Conservation (phyloP, 1,140 invertebrate species). For the Belonocnema kinseyi region DNA sequence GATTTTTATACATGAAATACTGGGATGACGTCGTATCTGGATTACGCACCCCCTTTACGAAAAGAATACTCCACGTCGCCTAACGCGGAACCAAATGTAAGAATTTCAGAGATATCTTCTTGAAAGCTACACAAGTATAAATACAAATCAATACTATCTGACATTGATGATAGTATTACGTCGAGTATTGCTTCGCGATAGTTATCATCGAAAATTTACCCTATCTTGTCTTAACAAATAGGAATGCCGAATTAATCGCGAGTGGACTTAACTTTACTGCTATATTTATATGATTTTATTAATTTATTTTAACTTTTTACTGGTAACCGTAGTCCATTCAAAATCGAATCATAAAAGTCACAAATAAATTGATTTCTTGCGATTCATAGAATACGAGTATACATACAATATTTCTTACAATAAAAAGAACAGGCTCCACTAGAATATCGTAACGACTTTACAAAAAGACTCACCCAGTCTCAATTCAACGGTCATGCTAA, state of each 20-base stretch:
- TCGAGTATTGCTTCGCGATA: too few relatives aligned
- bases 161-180: too few relatives aligned
- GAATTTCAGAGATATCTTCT: slow-evolving; percentile 35
- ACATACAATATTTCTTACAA: background rate
- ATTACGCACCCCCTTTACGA: slow-evolving; percentile 61
- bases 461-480: slow-evolving; percentile 45
- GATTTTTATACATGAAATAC: slow-evolving; percentile 56
- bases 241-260: too few relatives aligned
- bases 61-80: slow-evolving; percentile 55
- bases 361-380: background rate
- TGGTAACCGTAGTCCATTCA: too few relatives aligned
- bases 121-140: background rate
- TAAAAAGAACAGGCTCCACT: slow-evolving; percentile 24
- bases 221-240: too few relatives aligned
- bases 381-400: background rate
- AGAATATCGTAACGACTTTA: slow-evolving; percentile 48
- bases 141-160: background rate
- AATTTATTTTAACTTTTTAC: too few relatives aligned
- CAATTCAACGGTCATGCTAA: slow-evolving; percentile 48
- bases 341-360: too few relatives aligned
- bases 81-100: slow-evolving; percentile 64
- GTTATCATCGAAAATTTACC: too few relatives aligned
- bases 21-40: slow-evolving; percentile 61
- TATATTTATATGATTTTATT: too few relatives aligned
- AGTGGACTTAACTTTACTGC: too few relatives aligned